phyloP scores from a whole-genome alignment of 1,140 invertebrate species.

The Acyrthosiphon pisum region DNA sequence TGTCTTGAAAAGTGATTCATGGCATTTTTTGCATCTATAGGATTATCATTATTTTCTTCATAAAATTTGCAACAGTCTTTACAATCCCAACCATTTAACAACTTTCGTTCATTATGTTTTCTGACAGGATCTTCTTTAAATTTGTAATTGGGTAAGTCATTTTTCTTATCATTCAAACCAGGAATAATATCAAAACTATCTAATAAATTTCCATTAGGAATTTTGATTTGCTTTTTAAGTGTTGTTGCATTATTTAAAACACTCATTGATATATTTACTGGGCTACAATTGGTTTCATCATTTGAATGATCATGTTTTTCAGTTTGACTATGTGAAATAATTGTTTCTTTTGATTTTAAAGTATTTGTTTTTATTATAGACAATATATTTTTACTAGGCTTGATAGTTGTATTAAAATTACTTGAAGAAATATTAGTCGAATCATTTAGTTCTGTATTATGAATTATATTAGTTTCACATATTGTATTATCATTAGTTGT shows the following conservation, averaged over 20 bases:
- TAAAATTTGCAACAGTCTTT: constrained; percentile 55
- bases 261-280: constrained; percentile 20
- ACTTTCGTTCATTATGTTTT: constrained; percentile 58
- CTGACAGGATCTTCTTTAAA: constrained; percentile 58
- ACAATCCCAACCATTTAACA: constrained; percentile 57
- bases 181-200: constrained; percentile 50
- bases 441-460: not conserved
- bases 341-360: not conserved
- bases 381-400: not conserved
- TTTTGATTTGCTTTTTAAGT: not conserved
- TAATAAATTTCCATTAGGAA: not conserved
- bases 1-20: constrained; percentile 55
- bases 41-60: constrained; percentile 46
- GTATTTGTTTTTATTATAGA: not conserved
- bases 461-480: not conserved
- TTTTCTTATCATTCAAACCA: constrained; percentile 43
- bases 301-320: not conserved
- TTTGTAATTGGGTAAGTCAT: constrained; percentile 53
- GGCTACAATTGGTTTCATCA: constrained; percentile 35
- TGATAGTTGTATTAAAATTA: constrained; percentile 17
- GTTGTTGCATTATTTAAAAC: not conserved
- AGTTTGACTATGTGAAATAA: not conserved
- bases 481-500: not conserved
- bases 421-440: not conserved
- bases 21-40: constrained; percentile 21